These are phyloP conservation scores for Latrodectus geometricus DNA, from an alignment of 1,140 invertebrate species.

Conservation along the genomic window DNA sequence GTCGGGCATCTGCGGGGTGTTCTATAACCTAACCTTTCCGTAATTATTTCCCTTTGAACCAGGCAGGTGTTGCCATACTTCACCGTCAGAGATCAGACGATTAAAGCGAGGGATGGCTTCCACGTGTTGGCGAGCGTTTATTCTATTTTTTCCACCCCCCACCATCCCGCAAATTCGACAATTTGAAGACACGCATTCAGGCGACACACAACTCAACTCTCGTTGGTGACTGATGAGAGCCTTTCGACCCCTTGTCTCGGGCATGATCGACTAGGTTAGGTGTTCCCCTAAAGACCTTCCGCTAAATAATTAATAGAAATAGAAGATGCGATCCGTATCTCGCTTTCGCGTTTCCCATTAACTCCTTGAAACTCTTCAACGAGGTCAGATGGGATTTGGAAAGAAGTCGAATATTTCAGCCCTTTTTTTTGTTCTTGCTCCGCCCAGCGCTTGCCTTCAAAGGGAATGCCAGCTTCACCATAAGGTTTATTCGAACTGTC, in stretches of 20 bases:
- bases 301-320: constrained; percentile 40
- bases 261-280: constrained; percentile 20
- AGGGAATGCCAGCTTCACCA: not conserved
- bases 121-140: too few species aligned
- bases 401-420: not conserved
- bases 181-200: too few species aligned
- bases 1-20: too few species aligned
- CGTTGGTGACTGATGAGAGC: constrained; percentile 13
- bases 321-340: constrained; percentile 3
- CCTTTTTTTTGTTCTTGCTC: not conserved
- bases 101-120: too few species aligned
- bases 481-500: not conserved
- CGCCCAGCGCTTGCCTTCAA: not conserved
- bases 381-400: not conserved
- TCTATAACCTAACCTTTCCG: too few species aligned
- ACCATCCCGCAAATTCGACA: too few species aligned
- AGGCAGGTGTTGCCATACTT: too few species aligned
- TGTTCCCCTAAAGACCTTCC: not conserved
- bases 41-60: too few species aligned
- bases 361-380: not conserved
- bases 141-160: too few species aligned
- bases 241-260: constrained; percentile 26
- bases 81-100: too few species aligned
- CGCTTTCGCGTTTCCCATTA: constrained; percentile 19
- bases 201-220: too few species aligned